Evolutionary conservation across 2,797 vertebrate species (phyloP).

Genomic region (Champsocephalus esox): DNA sequence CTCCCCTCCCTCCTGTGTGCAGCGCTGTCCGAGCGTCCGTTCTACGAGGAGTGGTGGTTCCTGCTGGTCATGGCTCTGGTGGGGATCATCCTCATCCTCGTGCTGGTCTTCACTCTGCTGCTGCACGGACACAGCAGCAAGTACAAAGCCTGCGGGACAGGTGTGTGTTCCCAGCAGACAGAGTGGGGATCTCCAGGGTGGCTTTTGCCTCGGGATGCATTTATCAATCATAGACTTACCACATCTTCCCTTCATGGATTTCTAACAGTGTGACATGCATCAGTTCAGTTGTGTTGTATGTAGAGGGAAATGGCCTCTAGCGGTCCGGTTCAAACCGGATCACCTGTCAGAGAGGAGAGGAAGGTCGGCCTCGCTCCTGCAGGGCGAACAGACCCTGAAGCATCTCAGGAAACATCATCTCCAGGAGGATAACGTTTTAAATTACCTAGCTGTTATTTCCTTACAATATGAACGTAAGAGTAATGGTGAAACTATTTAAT

Average conservation of each 20-base stretch:
- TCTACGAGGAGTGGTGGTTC: slow-evolving; percentile 99
- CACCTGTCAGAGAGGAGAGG: slow-evolving; percentile 22
- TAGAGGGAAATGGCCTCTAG: slow-evolving; percentile 25
- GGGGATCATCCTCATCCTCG: slow-evolving; percentile 90
- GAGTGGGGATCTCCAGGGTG: neutral
- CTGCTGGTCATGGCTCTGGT: slow-evolving; percentile 92
- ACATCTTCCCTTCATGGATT: neutral
- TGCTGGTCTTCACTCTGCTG: slow-evolving; percentile 89
- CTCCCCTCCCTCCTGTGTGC: slow-evolving; percentile 10
- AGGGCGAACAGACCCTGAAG: neutral
- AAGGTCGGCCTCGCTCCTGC: slow-evolving; percentile 28
- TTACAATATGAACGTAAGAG: slow-evolving; percentile 3
- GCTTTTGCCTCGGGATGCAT: neutral
- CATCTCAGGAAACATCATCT: neutral
- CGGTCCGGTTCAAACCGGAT: slow-evolving; percentile 23
- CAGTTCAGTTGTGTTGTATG: neutral
- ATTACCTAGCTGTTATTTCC: slow-evolving; percentile 2
- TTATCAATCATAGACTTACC: neutral
- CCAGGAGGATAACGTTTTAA: neutral
- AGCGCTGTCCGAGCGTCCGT: slow-evolving; percentile 90
- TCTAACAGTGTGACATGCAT: neutral
- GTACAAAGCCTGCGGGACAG: slow-evolving; percentile 90
- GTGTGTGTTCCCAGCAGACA: slow-evolving; percentile 41
- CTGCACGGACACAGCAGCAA: slow-evolving; percentile 91
- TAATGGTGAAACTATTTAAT: slow-evolving; percentile 28